Percentiles rank a stretch among this genome's conserved stretches.
phyloP scores from a whole-genome alignment of 1,140 invertebrate species.

The Archegozetes longisetosus region DNA sequence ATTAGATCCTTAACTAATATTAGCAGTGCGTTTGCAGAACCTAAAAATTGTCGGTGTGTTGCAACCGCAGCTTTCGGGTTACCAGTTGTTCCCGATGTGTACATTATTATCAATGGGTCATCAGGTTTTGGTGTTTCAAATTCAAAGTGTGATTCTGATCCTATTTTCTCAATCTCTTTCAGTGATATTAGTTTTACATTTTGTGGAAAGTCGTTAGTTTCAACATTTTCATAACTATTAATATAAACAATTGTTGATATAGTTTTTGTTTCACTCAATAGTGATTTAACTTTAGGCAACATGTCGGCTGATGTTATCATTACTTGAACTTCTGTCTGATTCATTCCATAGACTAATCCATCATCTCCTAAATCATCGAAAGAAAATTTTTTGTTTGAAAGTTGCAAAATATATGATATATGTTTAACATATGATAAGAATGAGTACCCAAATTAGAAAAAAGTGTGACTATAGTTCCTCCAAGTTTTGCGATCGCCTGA shows the following conservation, averaged over 20 bases:
- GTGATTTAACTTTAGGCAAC: conserved; percentile 19
- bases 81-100: conserved; percentile 85
- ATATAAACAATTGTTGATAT: conserved; percentile 16
- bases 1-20: conserved; percentile 31
- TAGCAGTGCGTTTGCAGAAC: conserved; percentile 5
- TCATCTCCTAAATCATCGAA: conserved; percentile 92
- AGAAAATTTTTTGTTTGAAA: not conserved
- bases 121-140: conserved; percentile 23
- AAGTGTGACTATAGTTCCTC: conserved; percentile 64
- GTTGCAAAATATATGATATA: not conserved
- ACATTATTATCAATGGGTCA: conserved; percentile 86
- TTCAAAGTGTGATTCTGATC: not conserved
- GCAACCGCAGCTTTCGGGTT: conserved; percentile 48
- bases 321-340: conserved; percentile 80
- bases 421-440: conserved; percentile 58
- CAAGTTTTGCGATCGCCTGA: conserved; percentile 35
- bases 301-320: conserved; percentile 22
- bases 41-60: conserved; percentile 14
- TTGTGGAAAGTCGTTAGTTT: not conserved
- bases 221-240: not conserved
- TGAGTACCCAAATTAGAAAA: conserved; percentile 62
- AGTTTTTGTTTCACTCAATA: not conserved
- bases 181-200: not conserved
- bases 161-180: not conserved
- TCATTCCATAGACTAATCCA: conserved; percentile 82